These are phyloP conservation scores for Dendropsophus ebraccatus DNA, from an alignment of 2,113 vertebrate genomes.

Conservation along the genomic window DNA sequence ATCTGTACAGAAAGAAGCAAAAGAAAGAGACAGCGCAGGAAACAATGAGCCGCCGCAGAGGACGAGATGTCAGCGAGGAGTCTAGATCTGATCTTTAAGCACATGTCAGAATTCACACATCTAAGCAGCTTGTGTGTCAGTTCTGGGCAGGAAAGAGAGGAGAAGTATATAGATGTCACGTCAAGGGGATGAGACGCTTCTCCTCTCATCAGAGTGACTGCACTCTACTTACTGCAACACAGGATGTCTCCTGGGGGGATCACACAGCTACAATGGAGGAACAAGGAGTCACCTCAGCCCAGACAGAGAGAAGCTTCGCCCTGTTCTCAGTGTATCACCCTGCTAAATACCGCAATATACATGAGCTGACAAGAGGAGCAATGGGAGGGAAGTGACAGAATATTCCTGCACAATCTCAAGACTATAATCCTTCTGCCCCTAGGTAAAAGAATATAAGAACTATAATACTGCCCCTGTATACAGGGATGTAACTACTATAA, in stretches of 20 bases:
- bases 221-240: constrained; percentile 63
- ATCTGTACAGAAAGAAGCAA: background rate
- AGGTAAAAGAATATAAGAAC: background rate
- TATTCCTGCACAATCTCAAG: background rate
- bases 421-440: background rate
- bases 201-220: constrained; percentile 68
- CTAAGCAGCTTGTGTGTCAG: constrained; percentile 67
- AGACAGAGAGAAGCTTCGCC: too few relatives aligned
- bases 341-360: too few relatives aligned
- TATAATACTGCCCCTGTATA: background rate
- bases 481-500: background rate
- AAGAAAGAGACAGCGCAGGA: background rate
- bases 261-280: background rate
- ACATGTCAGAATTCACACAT: constrained; percentile 70
- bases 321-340: too few relatives aligned
- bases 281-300: too few relatives aligned
- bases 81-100: constrained; percentile 65
- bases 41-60: background rate
- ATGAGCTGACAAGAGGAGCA: too few relatives aligned
- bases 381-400: background rate
- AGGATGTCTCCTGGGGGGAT: background rate
- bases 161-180: constrained; percentile 69
- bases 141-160: constrained; percentile 66
- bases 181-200: constrained; percentile 69
- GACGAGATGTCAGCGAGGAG: constrained; percentile 45